phyloP scores from a whole-genome alignment of 2,797 vertebrate genomes.

The Kryptolebias ocellatus region DNA sequence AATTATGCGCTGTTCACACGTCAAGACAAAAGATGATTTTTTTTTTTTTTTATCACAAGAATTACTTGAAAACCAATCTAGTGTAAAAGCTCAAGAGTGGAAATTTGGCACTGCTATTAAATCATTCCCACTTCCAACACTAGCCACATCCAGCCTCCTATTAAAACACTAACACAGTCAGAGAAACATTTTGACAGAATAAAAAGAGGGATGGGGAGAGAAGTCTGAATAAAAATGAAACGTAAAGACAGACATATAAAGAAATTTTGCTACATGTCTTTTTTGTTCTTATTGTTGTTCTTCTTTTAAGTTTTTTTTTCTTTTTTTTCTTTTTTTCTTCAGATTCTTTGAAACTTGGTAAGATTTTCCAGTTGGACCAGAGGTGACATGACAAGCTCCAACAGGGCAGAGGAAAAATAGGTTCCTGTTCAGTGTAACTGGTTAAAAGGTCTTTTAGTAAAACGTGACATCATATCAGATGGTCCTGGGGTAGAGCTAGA shows the following conservation, averaged over 20 bases:
- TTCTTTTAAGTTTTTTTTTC: constrained; percentile 64
- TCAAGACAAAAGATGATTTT: constrained; percentile 56
- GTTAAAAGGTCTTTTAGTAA: constrained; percentile 76
- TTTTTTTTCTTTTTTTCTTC: constrained; percentile 47
- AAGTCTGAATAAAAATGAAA: constrained; percentile 77
- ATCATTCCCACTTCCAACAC: constrained; percentile 81
- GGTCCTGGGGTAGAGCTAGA: constrained; percentile 78
- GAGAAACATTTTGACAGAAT: constrained; percentile 79
- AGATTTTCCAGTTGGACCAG: constrained; percentile 68
- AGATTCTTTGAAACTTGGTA: constrained; percentile 72
- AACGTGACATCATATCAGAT: constrained; percentile 77
- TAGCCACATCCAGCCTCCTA: constrained; percentile 84
- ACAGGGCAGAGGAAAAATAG: constrained; percentile 55
- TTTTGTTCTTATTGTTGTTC: constrained; percentile 75
- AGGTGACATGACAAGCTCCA: constrained; percentile 65
- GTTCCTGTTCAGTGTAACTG: constrained; percentile 71
- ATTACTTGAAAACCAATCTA: constrained; percentile 62
- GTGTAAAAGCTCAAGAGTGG: constrained; percentile 65
- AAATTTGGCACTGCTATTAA: constrained; percentile 71
- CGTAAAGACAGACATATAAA: constrained; percentile 71
- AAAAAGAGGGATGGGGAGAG: constrained; percentile 71
- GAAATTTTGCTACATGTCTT: constrained; percentile 82
- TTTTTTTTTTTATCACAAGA: constrained; percentile 53
- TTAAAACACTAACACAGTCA: constrained; percentile 85
- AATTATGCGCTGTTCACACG: constrained; percentile 68